Conservation (phyloP, 2,113 vertebrate genomes). For the Jacana jacana region DNA sequence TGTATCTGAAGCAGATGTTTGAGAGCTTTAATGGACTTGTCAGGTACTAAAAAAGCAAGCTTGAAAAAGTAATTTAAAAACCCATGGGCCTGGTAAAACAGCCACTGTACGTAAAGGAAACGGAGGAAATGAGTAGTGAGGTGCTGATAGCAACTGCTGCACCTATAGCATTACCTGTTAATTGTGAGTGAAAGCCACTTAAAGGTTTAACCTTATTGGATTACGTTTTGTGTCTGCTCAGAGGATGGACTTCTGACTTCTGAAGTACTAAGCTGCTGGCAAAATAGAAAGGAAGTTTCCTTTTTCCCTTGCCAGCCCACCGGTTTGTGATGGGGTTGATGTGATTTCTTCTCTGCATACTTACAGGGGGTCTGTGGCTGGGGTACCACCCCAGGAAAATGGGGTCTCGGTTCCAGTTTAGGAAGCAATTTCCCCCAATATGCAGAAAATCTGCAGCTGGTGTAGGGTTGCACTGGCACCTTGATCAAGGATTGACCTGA, state of each 20-base stretch:
- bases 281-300: neutral
- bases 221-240: neutral
- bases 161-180: neutral
- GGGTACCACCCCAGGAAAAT: neutral
- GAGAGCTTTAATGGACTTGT: neutral
- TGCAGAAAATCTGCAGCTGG: neutral
- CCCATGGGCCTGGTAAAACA: neutral
- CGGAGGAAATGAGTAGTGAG: neutral
- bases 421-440: neutral
- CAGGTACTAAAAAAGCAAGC: neutral
- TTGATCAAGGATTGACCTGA: neutral
- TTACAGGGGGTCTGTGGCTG: neutral
- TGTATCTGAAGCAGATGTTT: neutral
- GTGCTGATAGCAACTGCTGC: neutral
- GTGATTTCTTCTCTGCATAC: neutral
- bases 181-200: slow-evolving; percentile 35
- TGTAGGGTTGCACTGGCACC: neutral
- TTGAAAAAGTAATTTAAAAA: neutral
- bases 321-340: neutral
- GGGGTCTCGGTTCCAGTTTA: neutral
- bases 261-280: neutral
- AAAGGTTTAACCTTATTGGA: slow-evolving; percentile 7
- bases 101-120: neutral
- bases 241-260: slow-evolving; percentile 2
- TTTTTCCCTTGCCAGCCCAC: neutral